Base-by-base conservation (phyloP, 2,797 vertebrate genomes). In the Acanthiza pusilla region DNA sequence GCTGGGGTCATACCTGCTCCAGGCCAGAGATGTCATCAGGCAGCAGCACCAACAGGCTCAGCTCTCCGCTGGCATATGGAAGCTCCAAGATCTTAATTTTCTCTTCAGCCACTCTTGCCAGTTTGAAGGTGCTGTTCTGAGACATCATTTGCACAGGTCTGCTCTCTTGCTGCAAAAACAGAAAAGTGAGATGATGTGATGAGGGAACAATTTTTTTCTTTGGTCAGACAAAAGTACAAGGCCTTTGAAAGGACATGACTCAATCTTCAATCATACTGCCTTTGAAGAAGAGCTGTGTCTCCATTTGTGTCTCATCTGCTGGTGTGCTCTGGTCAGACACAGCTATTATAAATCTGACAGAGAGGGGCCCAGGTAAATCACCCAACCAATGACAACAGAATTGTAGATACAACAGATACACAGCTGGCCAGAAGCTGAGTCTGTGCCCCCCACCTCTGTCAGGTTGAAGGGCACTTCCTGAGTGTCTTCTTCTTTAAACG, bases 401-500 rank as follows among this genome's bases (percentile, higher is more conserved):
- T 1, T 32, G 26, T 50, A 36, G 50, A 32, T 23, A 50, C 7
- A 42, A 63, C 5, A 57, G 63, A 63, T 57, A 6, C 22, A 71
- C 10, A 27, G 47, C n/a, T 42, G 61, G 11, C 5, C 50, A 75
- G 58, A 72, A 82, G 20, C 5, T 54, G 3, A 32, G 15, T 7
- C 54, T 6, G 5, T 68, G 19, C 2, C 13, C 25, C 26, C 42
- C 74, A 99, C 98, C 98, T 97, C 26, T 71, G 95, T 98, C 63
- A 98, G 61, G 38, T 96, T 98, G 78, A 99, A 99, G 7, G 97
- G 90, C 94, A 97, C 94, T 94, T 98, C 97, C 76, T 71, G 93
- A 43, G 98, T 99, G 48, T 93, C 6, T 20, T 97, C 95, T 22
- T 85, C 88, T 67, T 98, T 76, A 90, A 99, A 99, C 0, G 88